Percentiles rank a stretch among this genome's conserved stretches.
Conservation (phyloP, 2,113 vertebrate genomes). For the Gymnorhina tibicen region DNA sequence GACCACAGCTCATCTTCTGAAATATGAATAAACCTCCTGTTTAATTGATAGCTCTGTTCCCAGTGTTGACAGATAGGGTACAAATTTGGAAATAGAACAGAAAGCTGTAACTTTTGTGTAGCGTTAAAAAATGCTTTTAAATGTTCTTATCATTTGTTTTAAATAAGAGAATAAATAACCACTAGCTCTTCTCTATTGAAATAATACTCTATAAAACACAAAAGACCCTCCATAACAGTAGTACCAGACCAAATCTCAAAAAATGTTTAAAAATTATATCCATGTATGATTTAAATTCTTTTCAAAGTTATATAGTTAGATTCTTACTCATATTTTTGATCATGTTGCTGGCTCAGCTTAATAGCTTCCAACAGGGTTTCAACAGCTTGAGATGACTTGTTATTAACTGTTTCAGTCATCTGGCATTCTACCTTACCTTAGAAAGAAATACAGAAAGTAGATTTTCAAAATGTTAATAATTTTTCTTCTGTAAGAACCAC, state of each 20-base stretch:
- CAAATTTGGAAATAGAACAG: neutral
- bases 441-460: neutral
- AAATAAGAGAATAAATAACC: neutral
- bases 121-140: neutral
- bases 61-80: neutral
- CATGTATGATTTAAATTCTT: neutral
- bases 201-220: neutral
- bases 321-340: constrained; percentile 81
- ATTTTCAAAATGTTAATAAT: neutral
- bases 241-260: neutral
- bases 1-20: constrained; percentile 26
- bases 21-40: constrained; percentile 10
- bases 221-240: neutral
- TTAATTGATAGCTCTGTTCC: constrained; percentile 38
- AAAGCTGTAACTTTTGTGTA: neutral
- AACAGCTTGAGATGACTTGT: constrained; percentile 32
- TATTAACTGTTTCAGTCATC: constrained; percentile 47
- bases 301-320: neutral
- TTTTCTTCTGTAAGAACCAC: neutral
- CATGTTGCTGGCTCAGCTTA: constrained; percentile 66
- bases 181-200: neutral
- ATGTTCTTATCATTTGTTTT: neutral
- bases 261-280: neutral
- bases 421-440: constrained; percentile 77
- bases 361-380: constrained; percentile 76